A percentile compares a stretch with the other conserved stretches of the same genome.
Evolutionary conservation across 1,140 invertebrate species (phyloP).

Genomic region (Anthonomus grandis): DNA sequence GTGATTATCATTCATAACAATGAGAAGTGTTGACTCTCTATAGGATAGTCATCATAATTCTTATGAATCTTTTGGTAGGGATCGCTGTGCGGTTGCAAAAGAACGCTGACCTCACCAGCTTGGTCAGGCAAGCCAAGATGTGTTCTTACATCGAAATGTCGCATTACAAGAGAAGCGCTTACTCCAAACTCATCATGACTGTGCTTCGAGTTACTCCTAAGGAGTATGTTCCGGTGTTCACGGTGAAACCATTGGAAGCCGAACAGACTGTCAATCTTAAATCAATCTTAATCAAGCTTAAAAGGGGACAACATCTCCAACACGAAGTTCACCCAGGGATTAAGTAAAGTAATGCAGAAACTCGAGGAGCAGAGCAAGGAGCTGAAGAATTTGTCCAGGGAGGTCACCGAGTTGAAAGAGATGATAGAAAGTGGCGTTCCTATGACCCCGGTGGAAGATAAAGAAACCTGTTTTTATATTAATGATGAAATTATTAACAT

Average conservation of each 20-base stretch:
- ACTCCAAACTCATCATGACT: constrained; percentile 14
- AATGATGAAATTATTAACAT: no score
- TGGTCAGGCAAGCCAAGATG: constrained; percentile 25
- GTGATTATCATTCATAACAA: no score
- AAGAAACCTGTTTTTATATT: no score
- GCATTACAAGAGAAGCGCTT: constrained; percentile 12
- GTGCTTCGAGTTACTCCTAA: constrained; percentile 18
- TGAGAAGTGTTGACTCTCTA: no score
- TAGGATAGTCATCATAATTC: constrained; percentile 24
- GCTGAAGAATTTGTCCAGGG: background rate
- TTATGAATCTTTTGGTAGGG: constrained; percentile 29
- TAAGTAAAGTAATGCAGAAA: constrained; percentile 1
- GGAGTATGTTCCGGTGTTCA: constrained; percentile 18
- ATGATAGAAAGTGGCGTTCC: background rate
- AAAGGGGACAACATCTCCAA: background rate
- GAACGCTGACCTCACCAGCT: constrained; percentile 23
- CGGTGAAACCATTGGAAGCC: constrained; percentile 25
- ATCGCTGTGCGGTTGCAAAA: constrained; percentile 30
- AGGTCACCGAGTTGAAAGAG: background rate
- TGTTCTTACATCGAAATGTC: constrained; percentile 26
- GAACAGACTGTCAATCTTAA: constrained; percentile 14
- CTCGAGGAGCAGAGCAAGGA: background rate
- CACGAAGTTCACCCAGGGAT: background rate
- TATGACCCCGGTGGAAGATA: background rate
- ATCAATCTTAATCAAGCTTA: constrained; percentile 8